Evolutionary conservation across 2,113 vertebrate species (phyloP), one percentile per base, ranked within the genome.

Genomic region (Stomatorhinus ivindoensis): DNA sequence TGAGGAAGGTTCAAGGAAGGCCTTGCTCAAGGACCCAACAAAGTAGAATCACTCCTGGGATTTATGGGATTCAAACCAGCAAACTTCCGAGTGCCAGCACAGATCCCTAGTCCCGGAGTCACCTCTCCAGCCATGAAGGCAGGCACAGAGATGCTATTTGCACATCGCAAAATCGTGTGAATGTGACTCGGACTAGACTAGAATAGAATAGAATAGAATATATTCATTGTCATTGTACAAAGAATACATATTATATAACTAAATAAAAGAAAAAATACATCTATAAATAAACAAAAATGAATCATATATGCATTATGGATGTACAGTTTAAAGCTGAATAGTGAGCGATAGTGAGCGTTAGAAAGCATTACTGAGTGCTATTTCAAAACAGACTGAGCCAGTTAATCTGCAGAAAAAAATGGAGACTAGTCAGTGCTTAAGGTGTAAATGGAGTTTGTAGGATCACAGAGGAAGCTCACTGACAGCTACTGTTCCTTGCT

Each of bases 401-500:
- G 11, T 27, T 83, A 39, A 83, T 27, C 13, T 6, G 39, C 17
- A 9, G 19, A 3, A 46, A 10, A 46, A 82, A 5, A 35, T 42
- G 13, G 17, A 17, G 13, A 39, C 39, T 82, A 39, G 24, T 48
- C 84, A 3, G 44, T 50, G 84, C 1, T 48, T 86, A 13, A 48
- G 19, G 46, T 50, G n/a, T 10, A 51, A 13, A 50, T 5, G 21
- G 42, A 9, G 76, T 19, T 82, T 39, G 76, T 19, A 13, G 42
- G 11, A 48, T 85, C 2, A 35, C n/a, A 35, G n/a, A 53, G n/a
- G 24, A 35, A 31, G 21, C 10, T 73, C 35, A 92, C 93, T 91
- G 88, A 92, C 93, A 93, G 84, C 58, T 89, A 89, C 42, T 93
- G 89, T 8, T 89, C 88, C 58, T 88, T 90, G 69, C 51, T 89